phyloP scores from a whole-genome alignment of 1,140 invertebrate genomes.

The Lepidostoma basale region DNA sequence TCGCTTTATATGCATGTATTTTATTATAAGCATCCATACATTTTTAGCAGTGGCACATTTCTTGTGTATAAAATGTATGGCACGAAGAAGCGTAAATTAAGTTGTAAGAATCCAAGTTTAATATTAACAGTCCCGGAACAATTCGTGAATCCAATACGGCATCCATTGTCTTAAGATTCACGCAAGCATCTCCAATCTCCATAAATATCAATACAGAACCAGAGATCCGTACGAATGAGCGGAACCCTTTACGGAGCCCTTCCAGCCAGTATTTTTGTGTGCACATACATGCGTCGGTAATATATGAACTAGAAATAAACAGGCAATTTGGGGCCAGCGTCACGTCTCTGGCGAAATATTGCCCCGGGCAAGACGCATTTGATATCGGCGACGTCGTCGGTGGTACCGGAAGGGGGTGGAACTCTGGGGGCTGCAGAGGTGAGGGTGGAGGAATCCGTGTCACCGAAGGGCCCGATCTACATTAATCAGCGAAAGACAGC shows the following conservation, averaged over 20 bases:
- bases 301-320: slow-evolving; percentile 65
- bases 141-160: slow-evolving; percentile 5
- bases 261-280: slow-evolving; percentile 31
- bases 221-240: background rate
- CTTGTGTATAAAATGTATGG: too few species aligned
- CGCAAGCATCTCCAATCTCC: slow-evolving; percentile 36
- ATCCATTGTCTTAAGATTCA: slow-evolving; percentile 15
- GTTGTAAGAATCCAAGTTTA: background rate
- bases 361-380: slow-evolving; percentile 58
- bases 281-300: slow-evolving; percentile 49
- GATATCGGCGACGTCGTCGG: slow-evolving; percentile 50
- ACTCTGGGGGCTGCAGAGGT: background rate
- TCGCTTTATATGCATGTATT: too few species aligned
- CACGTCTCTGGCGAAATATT: slow-evolving; percentile 60
- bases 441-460: slow-evolving; percentile 8
- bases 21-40: too few species aligned
- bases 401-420: background rate
- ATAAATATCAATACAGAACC: slow-evolving; percentile 39
- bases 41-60: too few species aligned
- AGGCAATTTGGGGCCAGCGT: slow-evolving; percentile 60
- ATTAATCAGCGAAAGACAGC: slow-evolving; percentile 13
- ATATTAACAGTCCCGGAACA: slow-evolving; percentile 4
- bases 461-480: slow-evolving; percentile 13
- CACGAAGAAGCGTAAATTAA: too few species aligned
- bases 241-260: slow-evolving; percentile 1